Conservation (phyloP, 2,113 vertebrate species). For the Onychostoma macrolepis region DNA sequence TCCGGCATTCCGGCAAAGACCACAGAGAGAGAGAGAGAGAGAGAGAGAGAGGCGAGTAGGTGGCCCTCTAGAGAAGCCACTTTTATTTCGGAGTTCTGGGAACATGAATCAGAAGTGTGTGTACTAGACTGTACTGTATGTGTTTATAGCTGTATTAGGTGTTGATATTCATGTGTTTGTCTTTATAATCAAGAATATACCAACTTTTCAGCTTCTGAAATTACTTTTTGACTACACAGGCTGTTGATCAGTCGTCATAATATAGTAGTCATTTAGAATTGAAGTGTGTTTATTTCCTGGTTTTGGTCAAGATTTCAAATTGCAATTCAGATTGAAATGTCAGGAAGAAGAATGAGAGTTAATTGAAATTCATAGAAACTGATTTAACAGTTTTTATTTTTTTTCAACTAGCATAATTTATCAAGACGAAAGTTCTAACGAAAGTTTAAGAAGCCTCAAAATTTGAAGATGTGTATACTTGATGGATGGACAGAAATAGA, state of each 20-base stretch:
- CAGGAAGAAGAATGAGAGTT: neutral
- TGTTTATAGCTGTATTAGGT: neutral
- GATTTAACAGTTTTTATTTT: neutral
- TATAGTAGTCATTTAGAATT: neutral
- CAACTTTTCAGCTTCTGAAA: neutral
- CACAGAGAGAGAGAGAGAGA: slow-evolving; percentile 2
- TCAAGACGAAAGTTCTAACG: neutral
- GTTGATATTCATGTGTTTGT: neutral
- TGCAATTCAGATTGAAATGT: neutral
- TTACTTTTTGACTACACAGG: neutral
- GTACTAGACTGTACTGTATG: neutral
- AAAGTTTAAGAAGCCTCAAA: neutral
- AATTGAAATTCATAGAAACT: neutral
- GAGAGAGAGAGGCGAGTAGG: slow-evolving; percentile 5
- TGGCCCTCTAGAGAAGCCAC: slow-evolving; percentile 1
- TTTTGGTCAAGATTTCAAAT: neutral
- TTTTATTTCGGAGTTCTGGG: slow-evolving; percentile 47
- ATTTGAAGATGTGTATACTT: neutral
- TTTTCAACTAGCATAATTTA: neutral
- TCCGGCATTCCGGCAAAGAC: slow-evolving; percentile 64
- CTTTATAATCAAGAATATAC: neutral
- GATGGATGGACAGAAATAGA: neutral
- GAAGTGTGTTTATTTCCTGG: neutral
- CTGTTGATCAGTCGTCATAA: neutral
- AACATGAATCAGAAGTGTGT: slow-evolving; percentile 7